These are phyloP conservation scores for Pangasius macronema DNA, from an alignment of 2,797 vertebrate species.

Conservation along the genomic window DNA sequence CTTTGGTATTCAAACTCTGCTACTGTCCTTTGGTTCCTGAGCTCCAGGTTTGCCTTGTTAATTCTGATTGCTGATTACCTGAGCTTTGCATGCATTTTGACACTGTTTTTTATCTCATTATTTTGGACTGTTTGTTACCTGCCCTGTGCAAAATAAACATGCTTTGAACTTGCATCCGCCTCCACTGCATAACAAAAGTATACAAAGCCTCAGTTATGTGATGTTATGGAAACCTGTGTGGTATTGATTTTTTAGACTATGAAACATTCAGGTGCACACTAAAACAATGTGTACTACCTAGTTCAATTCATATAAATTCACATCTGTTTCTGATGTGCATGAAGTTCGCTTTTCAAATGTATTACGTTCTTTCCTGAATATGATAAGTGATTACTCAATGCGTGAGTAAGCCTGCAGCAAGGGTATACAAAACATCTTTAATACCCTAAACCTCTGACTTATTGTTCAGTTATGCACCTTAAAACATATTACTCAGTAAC, in stretches of 20 bases:
- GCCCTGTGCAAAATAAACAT: neutral
- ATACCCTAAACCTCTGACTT: neutral
- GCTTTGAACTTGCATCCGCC: neutral
- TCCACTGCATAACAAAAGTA: neutral
- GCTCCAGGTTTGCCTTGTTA: neutral
- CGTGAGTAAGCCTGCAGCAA: neutral
- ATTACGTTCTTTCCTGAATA: neutral
- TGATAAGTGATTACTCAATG: neutral
- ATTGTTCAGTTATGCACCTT: neutral
- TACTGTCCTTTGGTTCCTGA: neutral
- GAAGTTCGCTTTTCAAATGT: neutral
- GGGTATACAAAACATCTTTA: neutral
- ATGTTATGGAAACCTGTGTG: neutral
- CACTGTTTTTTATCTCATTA: neutral
- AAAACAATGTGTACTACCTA: neutral
- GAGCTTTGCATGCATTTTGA: neutral
- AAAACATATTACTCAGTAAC: constrained; percentile 15
- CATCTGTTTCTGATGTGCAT: neutral
- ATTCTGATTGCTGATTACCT: neutral
- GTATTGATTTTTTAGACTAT: neutral
- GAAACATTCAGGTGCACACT: neutral
- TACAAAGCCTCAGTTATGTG: neutral
- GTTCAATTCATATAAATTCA: neutral
- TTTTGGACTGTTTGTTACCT: neutral
- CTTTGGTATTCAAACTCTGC: neutral